Base-by-base conservation (phyloP, 2,797 vertebrate species). In the Clarias laeviceps region DNA sequence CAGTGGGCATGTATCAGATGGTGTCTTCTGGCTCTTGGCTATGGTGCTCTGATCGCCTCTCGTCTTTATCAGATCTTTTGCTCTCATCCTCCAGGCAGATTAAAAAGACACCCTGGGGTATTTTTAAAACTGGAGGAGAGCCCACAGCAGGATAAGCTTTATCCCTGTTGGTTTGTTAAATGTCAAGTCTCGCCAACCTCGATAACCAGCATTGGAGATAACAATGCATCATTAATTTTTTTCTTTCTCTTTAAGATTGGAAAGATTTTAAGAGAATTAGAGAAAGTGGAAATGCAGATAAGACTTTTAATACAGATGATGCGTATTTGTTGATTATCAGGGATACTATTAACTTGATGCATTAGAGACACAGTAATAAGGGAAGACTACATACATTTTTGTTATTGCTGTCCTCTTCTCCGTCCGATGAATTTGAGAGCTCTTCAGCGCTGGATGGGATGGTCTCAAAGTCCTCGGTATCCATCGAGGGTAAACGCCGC, bases 381-480 rank as follows among this genome's bases (percentile, higher is more conserved):
- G 40, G 0, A 8, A 15, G 18, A 79, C 24, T 18, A 29, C 83
- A 65, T 95, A 98, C 97, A 59, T 95, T 96, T 91, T 95, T 96
- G 87, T 94, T 92, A 82, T 93, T 95, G 88, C 87, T 91, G 80
- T 97, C 97, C 84, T 97, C 97, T 34, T 98, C 96, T 90, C 93
- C 83, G n/a, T 94, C 95, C 56, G 97, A 98, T 54, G 97, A 98
- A 92, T 97, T 97, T 84, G 97, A 97, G 76, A 97, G 95, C 70
- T 98, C 97, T 81, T 97, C 97, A 22, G 93, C 94, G 62, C 96
- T 98, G 85, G 97, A 98, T 64, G 94, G 97, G 85, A 98, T 97
- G 20, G 96, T 96, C 93, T 97, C 96, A 0, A 96, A 96, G 90
- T 96, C 96, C 80, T 97, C 97, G 0, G 94, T 95, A 91, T 97